Evolutionary conservation across 2,797 vertebrate species (phyloP), one percentile per base, ranked within the genome.

Genomic region (Cynopterus sphinx): DNA sequence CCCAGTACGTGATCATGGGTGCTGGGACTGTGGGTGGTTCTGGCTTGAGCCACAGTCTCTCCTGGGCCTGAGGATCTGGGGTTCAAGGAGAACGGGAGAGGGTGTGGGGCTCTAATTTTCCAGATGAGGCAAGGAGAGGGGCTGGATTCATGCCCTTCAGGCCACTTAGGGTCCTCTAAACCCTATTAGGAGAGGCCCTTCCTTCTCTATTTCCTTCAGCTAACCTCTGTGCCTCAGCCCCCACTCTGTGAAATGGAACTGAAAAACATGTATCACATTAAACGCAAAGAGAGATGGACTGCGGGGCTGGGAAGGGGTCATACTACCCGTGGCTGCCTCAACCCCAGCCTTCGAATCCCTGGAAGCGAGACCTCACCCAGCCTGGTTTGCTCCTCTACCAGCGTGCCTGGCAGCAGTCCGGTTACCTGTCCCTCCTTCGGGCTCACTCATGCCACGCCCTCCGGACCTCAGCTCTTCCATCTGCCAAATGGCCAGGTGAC

Each of bases 141-240:
- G 15, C 1, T 21, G 26, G 16, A 12, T 26, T 49, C 28, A 46
- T 19, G n/a, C 28, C 43, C 28, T 67, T 57, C 46, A n/a, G 89
- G 67, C 46, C n/a, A 6, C 51, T 28, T n/a, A 13, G 19, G 26
- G 9, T 43, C 61, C 68, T 70, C 43, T 9, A 51, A 28, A 43
- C 9, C 21, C 39, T 59, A 0, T 51, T 16, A 57, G 11, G 55
- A 51, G 81, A 73, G 87, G 86, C 26, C 2, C 2, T 17, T 51
- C 36, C 26, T 21, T 3, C 6, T 17, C 26, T 19, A 31, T 67
- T 73, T 81, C 46, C 39, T 43, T n/a, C 53, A 31, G 65, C 67
- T 55, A 26, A 70, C 28, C 43, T 26, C 67, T 9, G 28, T n/a
- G 90, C 85, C 95, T 92, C 86, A 36, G 74, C 86, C 82, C 33